Conservation (phyloP, 2,113 vertebrate species). For the Siniperca knerii region DNA sequence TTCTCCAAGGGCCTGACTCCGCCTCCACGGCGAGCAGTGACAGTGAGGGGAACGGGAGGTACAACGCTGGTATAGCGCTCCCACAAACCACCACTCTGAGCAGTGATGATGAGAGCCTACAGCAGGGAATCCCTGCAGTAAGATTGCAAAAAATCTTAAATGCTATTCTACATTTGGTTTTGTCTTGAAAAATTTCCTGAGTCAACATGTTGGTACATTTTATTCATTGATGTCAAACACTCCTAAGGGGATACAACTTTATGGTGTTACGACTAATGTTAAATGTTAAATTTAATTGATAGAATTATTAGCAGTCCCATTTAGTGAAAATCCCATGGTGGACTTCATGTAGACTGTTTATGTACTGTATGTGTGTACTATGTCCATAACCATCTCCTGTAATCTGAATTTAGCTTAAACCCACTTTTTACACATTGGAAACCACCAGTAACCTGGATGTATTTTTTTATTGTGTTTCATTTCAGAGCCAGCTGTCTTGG, state of each 20-base stretch:
- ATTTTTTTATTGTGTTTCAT: conserved; percentile 12
- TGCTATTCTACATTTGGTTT: neutral
- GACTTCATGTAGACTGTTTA: neutral
- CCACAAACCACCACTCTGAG: conserved; percentile 77
- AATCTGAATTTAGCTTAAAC: neutral
- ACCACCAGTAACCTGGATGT: neutral
- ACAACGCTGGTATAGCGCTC: conserved; percentile 61
- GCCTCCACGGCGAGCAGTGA: conserved; percentile 91
- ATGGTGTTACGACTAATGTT: neutral
- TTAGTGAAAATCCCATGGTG: neutral
- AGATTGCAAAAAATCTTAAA: neutral
- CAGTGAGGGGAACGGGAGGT: conserved; percentile 85
- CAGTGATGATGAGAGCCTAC: conserved; percentile 89
- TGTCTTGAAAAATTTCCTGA: neutral
- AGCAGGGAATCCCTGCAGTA: conserved; percentile 84
- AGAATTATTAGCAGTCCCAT: neutral
- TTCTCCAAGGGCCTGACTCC: conserved; percentile 93
- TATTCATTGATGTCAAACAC: neutral
- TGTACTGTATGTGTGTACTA: neutral
- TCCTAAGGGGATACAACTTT: too few relatives aligned
- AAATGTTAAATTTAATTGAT: too few relatives aligned
- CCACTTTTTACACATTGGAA: neutral
- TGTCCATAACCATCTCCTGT: neutral
- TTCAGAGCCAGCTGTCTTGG: conserved; percentile 93
- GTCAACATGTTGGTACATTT: neutral